Conservation (phyloP, 2,888 invertebrate species). For the Ctenicera cuprea region DNA sequence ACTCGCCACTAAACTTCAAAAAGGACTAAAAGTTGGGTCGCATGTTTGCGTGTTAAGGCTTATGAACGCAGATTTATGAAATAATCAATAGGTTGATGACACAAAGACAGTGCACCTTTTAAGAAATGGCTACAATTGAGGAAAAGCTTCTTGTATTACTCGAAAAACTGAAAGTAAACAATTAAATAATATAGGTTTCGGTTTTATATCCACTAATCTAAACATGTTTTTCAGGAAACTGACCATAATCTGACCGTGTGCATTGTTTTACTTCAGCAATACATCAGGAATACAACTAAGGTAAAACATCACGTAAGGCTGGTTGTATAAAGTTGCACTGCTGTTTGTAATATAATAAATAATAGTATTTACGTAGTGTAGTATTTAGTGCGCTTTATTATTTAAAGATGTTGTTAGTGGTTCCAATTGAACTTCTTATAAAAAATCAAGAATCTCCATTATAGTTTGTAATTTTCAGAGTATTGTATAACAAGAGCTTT, state of each 20-base stretch:
- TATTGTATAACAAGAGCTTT: no score
- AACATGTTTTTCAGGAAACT: constrained; percentile 57
- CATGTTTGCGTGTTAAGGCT: constrained; percentile 56
- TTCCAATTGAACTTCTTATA: no score
- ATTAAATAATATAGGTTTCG: not conserved
- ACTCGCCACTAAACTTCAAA: constrained; percentile 25
- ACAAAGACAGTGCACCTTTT: constrained; percentile 56
- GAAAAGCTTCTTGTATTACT: constrained; percentile 59
- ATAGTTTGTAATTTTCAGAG: no score
- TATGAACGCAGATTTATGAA: constrained; percentile 55
- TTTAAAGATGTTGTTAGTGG: no score
- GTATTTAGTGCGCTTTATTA: no score
- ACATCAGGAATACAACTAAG: constrained; percentile 48
- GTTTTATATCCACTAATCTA: constrained; percentile 8
- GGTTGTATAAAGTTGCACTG: constrained; percentile 3
- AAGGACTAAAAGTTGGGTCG: constrained; percentile 39
- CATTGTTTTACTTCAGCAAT: constrained; percentile 59
- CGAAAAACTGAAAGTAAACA: constrained; percentile 59
- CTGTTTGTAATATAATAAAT: no score
- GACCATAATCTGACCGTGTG: constrained; percentile 60
- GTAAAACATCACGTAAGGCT: constrained; percentile 13
- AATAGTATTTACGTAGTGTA: no score
- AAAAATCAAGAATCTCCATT: no score
- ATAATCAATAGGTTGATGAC: constrained; percentile 62
- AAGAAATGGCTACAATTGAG: constrained; percentile 57